Conservation (phyloP, 2,797 vertebrate species). For the Sphenodon punctatus region DNA sequence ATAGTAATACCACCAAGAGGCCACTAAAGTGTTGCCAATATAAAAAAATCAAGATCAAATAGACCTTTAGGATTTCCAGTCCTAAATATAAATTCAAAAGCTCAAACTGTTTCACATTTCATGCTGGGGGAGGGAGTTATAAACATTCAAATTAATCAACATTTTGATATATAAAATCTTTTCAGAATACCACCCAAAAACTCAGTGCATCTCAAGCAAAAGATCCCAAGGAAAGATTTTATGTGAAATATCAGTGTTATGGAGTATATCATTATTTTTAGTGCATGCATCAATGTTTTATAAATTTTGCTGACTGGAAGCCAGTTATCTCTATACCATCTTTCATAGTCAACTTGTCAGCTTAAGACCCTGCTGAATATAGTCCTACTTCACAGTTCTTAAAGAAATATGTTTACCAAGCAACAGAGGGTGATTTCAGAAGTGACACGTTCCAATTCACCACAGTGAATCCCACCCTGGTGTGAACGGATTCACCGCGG, state of each 20-base stretch:
- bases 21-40: neutral
- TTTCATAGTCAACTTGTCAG: no score
- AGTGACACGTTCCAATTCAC: no score
- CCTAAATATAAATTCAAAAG: neutral
- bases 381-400: neutral
- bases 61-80: neutral
- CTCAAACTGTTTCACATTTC: neutral
- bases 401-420: neutral
- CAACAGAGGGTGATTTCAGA: no score
- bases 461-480: no score
- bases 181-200: neutral
- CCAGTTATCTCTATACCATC: no score
- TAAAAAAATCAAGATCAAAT: neutral
- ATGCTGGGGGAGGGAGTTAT: neutral
- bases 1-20: neutral
- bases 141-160: neutral
- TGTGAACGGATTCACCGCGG: no score
- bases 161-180: neutral
- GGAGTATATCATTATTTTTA: no score
- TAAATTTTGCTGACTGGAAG: neutral
- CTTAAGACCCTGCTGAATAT: neutral
- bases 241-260: neutral
- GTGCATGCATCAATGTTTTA: neutral
- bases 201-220: neutral
- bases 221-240: neutral